Base-by-base conservation (phyloP, 1,140 invertebrate genomes). In the Drosophila asahinai region DNA sequence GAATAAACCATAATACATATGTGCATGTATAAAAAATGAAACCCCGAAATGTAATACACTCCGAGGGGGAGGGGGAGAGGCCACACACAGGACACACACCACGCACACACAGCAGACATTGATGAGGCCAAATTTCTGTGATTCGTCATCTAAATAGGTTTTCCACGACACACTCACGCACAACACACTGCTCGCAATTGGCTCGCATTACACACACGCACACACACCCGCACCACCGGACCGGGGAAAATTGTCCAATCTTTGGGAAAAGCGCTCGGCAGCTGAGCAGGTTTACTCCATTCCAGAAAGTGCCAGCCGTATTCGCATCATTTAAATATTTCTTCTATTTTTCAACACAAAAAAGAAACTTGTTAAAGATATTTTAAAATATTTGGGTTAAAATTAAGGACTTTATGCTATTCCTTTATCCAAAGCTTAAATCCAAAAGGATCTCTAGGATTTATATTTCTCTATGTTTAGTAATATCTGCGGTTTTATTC, bases 101-200 rank as follows among this genome's bases (percentile, higher is more conserved):
- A 4, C 22, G 19, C 36, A 27, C 68, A 72, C 70, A 51, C 66
- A 57, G 42, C 77, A 71, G 80, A 89, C 86, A 89, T 89, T 89
- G 86, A 89, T 89, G 84, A 86, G 86, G 71, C 86, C 81, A 90
- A 89, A 89, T 89, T 90, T 89, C 86, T 86, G 86, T 86, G 82
- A 89, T 89, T 89, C 86, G 86, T 89, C 86, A 89, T 89, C 75
- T 77, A 89, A 89, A 89, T 89, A 89, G 86, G 81, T 86, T 90
- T 89, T 79, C 49, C 48, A 55, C 42, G 66, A 49, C 76, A 51
- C 68, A 30, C 68, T 30, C 25, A 52, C 30, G n/a, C 17, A 55
- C 52, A 36, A 55, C 33, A 65, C 64, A 62, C 52, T 65, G 43
- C 59, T 38, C 73, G 51, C 71, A 84, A 89, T 87, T 83, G 83